Evolutionary conservation across 2,888 invertebrate species (phyloP), one percentile per base, ranked within the genome.

Genomic region (Xanthorhoe designata): DNA sequence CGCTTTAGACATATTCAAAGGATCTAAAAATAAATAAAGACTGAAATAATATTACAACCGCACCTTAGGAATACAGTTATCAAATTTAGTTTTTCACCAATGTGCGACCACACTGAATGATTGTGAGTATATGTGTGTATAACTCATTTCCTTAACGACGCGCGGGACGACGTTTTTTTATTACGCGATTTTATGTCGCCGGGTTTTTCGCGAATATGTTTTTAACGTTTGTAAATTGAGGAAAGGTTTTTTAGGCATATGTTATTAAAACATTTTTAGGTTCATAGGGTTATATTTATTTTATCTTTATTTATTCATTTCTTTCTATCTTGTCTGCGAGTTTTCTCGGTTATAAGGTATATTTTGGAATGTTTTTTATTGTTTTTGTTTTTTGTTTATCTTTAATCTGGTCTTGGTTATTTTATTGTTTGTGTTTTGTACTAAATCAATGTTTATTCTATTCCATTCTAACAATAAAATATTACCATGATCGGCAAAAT

Each of bases 111-210:
- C 38, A 53, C 64, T 72, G 58, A 47, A 64, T 52, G 55, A 72
- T 59, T 72, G 69, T 65, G 61, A 64, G 72, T 69, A 61, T 61
- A 64, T 66, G 59, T 74, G 66, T 76, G 74, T 77, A 76, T 81
- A 76, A 83, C 82, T 87, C 85, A 86, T 87, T 86, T 86, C 86
- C 86, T 85, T 85, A 85, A 87, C 87, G 84, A 86, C 74, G 78
- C 73, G 80, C 74, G 75, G 76, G 73, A 72, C 74, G 78, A 77
- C 76, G 67, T 70, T 74, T 80, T 78, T 78, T 78, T 79, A 79
- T 76, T 75, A 80, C 76, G 72, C 72, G 75, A 76, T 78, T 79
- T 78, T 76, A 75, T 77, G 78, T 78, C 71, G 76, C 62, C 73
- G 72, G 62, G 68, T 64, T 78, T 72, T 75, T 72, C 70, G 60